Evolutionary conservation across 2,113 vertebrate genomes (phyloP).

Genomic region (Vidua chalybeata): DNA sequence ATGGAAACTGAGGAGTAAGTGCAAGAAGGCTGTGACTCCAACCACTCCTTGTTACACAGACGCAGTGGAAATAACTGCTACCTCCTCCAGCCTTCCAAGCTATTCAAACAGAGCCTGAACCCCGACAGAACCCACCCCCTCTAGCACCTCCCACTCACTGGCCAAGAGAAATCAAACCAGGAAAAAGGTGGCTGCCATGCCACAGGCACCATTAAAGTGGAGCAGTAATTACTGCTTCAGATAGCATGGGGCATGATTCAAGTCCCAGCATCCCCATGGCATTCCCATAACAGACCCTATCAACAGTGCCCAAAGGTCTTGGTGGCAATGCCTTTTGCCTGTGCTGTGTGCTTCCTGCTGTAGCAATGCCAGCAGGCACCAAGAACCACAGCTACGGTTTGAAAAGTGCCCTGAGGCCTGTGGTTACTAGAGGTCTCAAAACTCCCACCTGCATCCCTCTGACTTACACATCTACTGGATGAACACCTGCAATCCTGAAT

Average conservation of each 20-base stretch:
- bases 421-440: not conserved
- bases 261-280: not conserved
- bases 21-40: not conserved
- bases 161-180: not conserved
- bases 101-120: not conserved
- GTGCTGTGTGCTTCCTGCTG: not conserved
- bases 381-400: not conserved
- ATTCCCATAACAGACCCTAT: not conserved
- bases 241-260: not conserved
- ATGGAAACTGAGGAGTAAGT: not conserved
- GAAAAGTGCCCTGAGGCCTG: not conserved
- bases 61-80: not conserved
- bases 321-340: not conserved
- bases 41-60: not conserved
- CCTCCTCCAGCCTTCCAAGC: not conserved
- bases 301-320: rapidly evolving
- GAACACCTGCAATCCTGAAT: not conserved
- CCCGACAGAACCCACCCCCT: not conserved
- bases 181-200: not conserved
- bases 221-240: not conserved
- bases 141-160: not conserved
- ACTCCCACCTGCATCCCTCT: not conserved
- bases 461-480: not conserved
- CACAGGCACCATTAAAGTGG: not conserved
- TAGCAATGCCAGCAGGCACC: not conserved